Evolutionary conservation across 2,797 vertebrate species (phyloP).

Genomic region (Limosa lapponica): DNA sequence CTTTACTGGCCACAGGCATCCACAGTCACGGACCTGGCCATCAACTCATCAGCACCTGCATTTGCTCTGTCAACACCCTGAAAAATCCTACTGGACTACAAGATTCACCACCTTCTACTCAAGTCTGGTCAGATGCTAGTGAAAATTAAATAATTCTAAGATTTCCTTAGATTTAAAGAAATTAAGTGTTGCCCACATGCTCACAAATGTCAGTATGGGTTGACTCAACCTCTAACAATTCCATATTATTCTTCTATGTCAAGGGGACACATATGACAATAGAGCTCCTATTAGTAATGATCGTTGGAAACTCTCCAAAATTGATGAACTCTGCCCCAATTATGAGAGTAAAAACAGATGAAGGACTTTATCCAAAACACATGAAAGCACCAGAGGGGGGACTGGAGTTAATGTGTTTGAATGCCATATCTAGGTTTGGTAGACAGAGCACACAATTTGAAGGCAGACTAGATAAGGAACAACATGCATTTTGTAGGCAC

Average conservation of each 20-base stretch:
- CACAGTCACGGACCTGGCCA: background rate
- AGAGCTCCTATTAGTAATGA: background rate
- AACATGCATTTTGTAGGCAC: background rate
- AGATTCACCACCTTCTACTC: background rate
- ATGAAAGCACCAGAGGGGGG: background rate
- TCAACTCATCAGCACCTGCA: background rate
- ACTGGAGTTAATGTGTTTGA: background rate
- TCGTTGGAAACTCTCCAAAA: background rate
- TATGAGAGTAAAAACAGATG: background rate
- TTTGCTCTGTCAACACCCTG: background rate
- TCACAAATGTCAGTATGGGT: background rate
- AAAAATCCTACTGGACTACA: background rate
- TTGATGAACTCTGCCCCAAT: background rate
- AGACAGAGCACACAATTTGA: background rate
- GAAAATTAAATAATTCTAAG: background rate
- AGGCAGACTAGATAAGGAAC: background rate
- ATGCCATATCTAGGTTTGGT: background rate
- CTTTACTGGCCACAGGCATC: background rate
- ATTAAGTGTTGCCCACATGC: background rate
- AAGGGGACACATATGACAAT: background rate
- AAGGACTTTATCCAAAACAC: background rate
- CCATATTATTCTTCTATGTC: background rate
- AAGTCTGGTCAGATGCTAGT: background rate
- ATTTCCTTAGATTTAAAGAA: background rate
- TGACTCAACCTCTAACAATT: background rate